phyloP scores from a whole-genome alignment of 2,888 invertebrate genomes.

The Cetonia aurata region DNA sequence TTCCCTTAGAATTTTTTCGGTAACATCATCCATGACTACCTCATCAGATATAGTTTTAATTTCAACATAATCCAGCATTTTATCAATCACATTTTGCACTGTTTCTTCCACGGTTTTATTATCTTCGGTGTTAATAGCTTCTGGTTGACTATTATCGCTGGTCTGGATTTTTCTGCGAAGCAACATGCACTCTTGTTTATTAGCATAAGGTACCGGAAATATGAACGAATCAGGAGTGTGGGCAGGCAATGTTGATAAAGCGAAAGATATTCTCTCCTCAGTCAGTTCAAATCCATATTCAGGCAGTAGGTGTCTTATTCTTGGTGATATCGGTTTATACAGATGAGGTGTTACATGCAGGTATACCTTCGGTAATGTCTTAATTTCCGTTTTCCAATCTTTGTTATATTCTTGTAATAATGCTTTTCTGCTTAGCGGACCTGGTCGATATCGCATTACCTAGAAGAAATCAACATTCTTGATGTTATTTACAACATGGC shows the following conservation, averaged over 20 bases:
- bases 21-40: constrained; percentile 54
- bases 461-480: constrained; percentile 48
- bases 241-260: constrained; percentile 68
- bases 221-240: constrained; percentile 59
- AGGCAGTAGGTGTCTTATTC: constrained; percentile 64
- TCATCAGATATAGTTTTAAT: constrained; percentile 62
- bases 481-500: not conserved
- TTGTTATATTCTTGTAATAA: constrained; percentile 67
- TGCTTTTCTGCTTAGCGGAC: constrained; percentile 70
- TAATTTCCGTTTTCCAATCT: constrained; percentile 67
- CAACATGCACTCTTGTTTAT: constrained; percentile 71
- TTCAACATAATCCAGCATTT: constrained; percentile 51
- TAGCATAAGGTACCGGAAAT: constrained; percentile 70
- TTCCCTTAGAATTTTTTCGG: constrained; percentile 51
- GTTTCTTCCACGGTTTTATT: constrained; percentile 49
- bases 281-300: constrained; percentile 66
- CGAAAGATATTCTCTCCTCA: constrained; percentile 70
- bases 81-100: constrained; percentile 63
- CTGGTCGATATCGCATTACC: constrained; percentile 70
- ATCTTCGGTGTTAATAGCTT: constrained; percentile 16
- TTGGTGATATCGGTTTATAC: constrained; percentile 67
- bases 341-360: constrained; percentile 68
- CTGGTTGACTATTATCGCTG: not conserved
- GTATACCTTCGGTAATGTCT: constrained; percentile 68
- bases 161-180: constrained; percentile 59